These are phyloP conservation scores for Ectemnius lituratus DNA, from an alignment of 2,888 invertebrate species.

Conservation along the genomic window DNA sequence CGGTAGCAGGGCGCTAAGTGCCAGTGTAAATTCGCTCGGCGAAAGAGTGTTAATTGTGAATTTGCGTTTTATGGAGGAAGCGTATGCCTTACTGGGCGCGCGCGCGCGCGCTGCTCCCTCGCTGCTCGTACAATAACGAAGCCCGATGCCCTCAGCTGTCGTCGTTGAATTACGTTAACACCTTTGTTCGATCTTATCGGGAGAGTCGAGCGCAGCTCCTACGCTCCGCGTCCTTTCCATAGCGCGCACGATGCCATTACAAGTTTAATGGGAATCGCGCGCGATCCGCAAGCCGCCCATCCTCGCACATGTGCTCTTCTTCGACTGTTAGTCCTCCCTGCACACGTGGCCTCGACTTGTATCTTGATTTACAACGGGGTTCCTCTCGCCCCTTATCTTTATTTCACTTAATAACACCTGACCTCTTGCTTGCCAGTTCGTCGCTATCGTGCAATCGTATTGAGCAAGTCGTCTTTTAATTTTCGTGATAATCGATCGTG, in stretches of 20 bases:
- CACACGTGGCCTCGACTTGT: slow-evolving; percentile 20
- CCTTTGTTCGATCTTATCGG: slow-evolving; percentile 70
- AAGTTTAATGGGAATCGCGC: slow-evolving; percentile 60
- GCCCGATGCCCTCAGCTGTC: slow-evolving; percentile 60
- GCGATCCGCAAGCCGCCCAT: slow-evolving; percentile 33
- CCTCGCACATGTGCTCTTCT: slow-evolving; percentile 11
- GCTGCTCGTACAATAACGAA: slow-evolving; percentile 27
- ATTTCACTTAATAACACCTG: slow-evolving; percentile 53
- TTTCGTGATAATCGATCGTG: slow-evolving; percentile 29
- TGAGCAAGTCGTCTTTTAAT: slow-evolving; percentile 29
- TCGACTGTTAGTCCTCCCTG: slow-evolving; percentile 33
- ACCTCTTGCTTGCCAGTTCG: slow-evolving; percentile 26
- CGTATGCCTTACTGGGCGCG: slow-evolving; percentile 28
- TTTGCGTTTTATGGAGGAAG: slow-evolving; percentile 72
- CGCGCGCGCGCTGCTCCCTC: slow-evolving; percentile 8
- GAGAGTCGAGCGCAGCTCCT: slow-evolving; percentile 53
- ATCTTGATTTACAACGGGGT: too few relatives aligned
- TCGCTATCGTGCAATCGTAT: slow-evolving; percentile 34
- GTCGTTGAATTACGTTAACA: slow-evolving; percentile 63
- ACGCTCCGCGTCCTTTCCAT: slow-evolving; percentile 33
- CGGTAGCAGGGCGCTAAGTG: slow-evolving; percentile 49
- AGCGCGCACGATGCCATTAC: slow-evolving; percentile 54
- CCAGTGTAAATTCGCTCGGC: slow-evolving; percentile 55
- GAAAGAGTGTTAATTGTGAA: slow-evolving; percentile 70
- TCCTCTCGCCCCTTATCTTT: slow-evolving; percentile 47